Evolutionary conservation across 2,888 invertebrate species (phyloP).

Genomic region (Caenorhabditis plicata): DNA sequence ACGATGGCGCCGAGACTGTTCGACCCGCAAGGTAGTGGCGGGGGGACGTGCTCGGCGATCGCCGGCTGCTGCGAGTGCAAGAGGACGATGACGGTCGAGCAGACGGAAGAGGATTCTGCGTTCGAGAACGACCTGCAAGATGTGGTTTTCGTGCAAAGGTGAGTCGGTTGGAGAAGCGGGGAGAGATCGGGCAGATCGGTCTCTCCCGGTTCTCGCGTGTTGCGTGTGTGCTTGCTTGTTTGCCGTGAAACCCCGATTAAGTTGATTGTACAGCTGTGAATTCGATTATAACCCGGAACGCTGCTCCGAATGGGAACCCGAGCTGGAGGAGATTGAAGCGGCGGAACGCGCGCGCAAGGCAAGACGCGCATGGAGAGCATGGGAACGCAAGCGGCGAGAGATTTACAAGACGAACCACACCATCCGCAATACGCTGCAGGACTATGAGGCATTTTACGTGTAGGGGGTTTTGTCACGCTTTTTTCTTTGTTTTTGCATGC

Average conservation of each 20-base stretch:
- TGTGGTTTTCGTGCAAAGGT: conserved; percentile 58
- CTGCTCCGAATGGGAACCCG: conserved; percentile 7
- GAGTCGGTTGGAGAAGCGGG: no score
- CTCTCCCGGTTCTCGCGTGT: not conserved
- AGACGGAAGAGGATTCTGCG: conserved; percentile 38
- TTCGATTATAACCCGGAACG: conserved; percentile 19
- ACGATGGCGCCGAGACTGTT: conserved; percentile 5
- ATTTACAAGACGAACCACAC: conserved; percentile 3
- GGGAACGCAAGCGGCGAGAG: not conserved
- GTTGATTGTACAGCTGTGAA: conserved; percentile 12
- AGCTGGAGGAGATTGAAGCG: conserved; percentile 1
- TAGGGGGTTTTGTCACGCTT: no score
- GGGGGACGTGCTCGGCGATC: conserved; percentile 39
- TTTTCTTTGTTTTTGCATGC: no score
- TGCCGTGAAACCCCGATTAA: not conserved
- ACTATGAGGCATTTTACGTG: conserved; percentile 11
- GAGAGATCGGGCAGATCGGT: not conserved
- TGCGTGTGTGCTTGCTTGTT: conserved; percentile 1
- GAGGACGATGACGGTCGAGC: not conserved
- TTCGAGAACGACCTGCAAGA: conserved; percentile 64
- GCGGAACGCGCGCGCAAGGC: not conserved
- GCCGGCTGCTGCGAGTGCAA: conserved; percentile 47
- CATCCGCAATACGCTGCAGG: conserved; percentile 4
- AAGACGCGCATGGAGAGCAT: not conserved
- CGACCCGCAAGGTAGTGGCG: no score